A percentile compares a stretch with the other conserved stretches of the same genome.
phyloP scores from a whole-genome alignment of 2,113 vertebrate species.

The Geococcyx californianus region DNA sequence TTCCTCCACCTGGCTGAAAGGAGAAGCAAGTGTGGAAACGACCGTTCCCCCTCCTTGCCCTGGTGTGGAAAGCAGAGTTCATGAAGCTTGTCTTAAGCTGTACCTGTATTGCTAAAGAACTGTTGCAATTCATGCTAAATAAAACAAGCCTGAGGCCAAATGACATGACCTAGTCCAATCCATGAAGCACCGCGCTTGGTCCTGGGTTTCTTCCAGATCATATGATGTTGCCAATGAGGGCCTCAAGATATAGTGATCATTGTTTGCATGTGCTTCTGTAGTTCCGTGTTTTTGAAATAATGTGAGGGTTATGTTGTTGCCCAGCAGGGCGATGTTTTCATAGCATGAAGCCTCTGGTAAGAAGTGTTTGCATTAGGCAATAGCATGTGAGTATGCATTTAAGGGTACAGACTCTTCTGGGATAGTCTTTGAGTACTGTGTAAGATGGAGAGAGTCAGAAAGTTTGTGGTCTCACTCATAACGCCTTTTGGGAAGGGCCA shows the following conservation, averaged over 20 bases:
- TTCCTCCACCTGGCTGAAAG: not conserved
- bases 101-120: not conserved
- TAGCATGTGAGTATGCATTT: not conserved
- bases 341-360: not conserved
- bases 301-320: not conserved
- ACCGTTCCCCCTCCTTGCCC: not conserved
- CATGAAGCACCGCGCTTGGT: not conserved
- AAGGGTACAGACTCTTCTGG: not conserved
- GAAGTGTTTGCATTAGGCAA: not conserved
- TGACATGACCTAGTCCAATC: not conserved
- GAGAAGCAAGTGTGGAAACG: not conserved
- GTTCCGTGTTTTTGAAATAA: not conserved
- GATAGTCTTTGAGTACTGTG: rapidly evolving
- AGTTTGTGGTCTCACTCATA: rapidly evolving
- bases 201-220: not conserved
- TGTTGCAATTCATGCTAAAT: not conserved
- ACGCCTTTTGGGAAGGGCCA: not conserved
- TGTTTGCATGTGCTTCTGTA: not conserved
- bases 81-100: not conserved
- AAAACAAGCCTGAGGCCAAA: not conserved
- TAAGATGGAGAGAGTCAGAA: not conserved
- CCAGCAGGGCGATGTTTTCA: not conserved
- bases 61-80: not conserved
- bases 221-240: not conserved
- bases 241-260: not conserved